Percentiles rank a stretch among this genome's conserved stretches.
phyloP scores from a whole-genome alignment of 2,113 vertebrate genomes.

The Acrocephalus kingi region DNA sequence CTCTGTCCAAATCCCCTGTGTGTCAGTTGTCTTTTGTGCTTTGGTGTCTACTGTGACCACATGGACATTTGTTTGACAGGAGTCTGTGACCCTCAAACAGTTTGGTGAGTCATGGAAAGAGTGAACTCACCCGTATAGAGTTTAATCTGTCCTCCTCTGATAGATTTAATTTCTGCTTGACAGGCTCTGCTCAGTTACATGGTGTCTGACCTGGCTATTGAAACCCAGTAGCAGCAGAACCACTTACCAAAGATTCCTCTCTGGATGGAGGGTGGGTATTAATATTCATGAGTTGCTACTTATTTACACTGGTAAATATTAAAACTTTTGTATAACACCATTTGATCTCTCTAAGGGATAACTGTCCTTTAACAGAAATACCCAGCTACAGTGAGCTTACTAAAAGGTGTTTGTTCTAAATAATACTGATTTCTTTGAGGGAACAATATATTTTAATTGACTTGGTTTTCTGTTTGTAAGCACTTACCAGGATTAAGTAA shows the following conservation, averaged over 20 bases:
- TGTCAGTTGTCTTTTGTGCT: conserved; percentile 56
- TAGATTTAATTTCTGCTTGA: conserved; percentile 58
- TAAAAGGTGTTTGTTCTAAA: background rate
- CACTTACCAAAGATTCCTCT: background rate
- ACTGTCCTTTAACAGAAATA: background rate
- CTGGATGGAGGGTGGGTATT: background rate
- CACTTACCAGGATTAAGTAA: background rate
- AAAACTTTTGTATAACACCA: background rate
- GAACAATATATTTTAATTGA: background rate
- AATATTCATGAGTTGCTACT: conserved; percentile 59
- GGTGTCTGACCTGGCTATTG: conserved; percentile 49
- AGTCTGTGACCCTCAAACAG: conserved; percentile 58
- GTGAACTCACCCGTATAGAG: conserved; percentile 54
- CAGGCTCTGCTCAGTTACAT: conserved; percentile 44
- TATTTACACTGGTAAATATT: conserved; percentile 40
- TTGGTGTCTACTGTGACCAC: conserved; percentile 50
- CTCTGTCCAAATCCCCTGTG: background rate
- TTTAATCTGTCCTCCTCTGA: conserved; percentile 55
- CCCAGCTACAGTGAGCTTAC: background rate
- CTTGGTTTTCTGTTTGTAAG: background rate
- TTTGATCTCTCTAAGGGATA: background rate
- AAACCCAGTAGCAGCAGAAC: conserved; percentile 65
- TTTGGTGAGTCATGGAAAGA: conserved; percentile 66
- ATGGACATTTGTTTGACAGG: conserved; percentile 61
- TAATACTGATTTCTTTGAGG: background rate